Conservation (phyloP, 37 sponge, comb jelly and placozoan species). For the Aplysina aerophoba region DNA sequence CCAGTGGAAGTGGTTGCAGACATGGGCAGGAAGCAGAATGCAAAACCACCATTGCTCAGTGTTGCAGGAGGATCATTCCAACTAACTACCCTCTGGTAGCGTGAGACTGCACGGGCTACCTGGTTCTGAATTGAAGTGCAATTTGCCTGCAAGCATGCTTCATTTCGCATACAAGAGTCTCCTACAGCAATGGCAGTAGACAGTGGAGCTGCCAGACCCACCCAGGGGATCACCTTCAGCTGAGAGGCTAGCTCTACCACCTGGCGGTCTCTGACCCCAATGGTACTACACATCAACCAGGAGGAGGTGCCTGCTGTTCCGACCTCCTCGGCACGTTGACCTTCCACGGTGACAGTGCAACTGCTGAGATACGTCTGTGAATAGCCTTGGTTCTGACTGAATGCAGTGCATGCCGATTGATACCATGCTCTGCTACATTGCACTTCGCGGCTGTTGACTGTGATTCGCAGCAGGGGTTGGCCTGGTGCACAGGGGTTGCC, state of each 20-base stretch:
- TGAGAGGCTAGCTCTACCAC: conserved; percentile 34
- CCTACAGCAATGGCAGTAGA: background rate
- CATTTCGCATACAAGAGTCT: background rate
- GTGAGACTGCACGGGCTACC: background rate
- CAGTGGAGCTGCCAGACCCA: conserved; percentile 70
- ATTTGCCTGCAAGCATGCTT: background rate
- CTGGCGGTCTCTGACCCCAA: conserved; percentile 40
- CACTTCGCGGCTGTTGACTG: background rate
- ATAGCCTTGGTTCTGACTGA: background rate
- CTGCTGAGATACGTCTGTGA: background rate
- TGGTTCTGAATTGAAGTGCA: background rate
- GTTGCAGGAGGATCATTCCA: conserved; percentile 3
- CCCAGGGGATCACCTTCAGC: conserved; percentile 66
- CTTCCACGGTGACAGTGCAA: conserved; percentile 13
- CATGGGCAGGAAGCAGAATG: conserved; percentile 88
- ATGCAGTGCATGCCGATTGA: background rate
- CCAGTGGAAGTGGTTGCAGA: conserved; percentile 43
- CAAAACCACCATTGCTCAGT: conserved; percentile 46
- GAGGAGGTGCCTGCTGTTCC: background rate
- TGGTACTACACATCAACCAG: conserved; percentile 64
- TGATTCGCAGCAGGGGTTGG: background rate
- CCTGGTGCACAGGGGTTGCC: background rate
- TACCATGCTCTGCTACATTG: background rate
- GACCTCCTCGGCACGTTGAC: background rate
- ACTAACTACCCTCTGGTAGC: background rate